A percentile compares a stretch with the other conserved stretches of the same genome.
These are phyloP conservation scores for Prionace glauca DNA, from an alignment of 2,797 vertebrate species.

Conservation along the genomic window DNA sequence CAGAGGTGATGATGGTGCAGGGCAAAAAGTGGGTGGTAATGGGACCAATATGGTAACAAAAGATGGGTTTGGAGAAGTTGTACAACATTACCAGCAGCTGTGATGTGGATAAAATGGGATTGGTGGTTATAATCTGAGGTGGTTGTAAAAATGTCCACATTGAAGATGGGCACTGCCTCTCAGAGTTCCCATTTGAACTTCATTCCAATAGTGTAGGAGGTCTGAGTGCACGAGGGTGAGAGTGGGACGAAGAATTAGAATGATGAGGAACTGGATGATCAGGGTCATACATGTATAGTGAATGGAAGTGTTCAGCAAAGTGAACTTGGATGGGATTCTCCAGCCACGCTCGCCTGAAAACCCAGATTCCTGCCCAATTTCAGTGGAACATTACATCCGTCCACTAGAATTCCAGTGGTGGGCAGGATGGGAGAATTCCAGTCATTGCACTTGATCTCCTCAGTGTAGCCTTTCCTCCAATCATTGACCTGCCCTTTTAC, in stretches of 20 bases:
- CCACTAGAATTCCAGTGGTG: too few relatives aligned
- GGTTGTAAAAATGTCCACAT: too few relatives aligned
- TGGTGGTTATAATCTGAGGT: not conserved
- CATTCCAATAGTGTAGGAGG: not conserved
- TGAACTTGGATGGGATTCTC: not conserved
- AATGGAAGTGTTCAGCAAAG: not conserved
- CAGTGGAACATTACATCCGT: too few relatives aligned
- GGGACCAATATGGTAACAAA: not conserved
- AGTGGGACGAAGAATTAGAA: not conserved
- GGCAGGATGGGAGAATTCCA: too few relatives aligned
- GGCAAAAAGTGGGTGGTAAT: too few relatives aligned
- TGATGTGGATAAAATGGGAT: too few relatives aligned
- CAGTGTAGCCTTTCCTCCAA: too few relatives aligned
- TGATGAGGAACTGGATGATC: too few relatives aligned
- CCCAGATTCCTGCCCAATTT: too few relatives aligned
- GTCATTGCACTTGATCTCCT: not conserved
- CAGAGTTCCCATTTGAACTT: not conserved
- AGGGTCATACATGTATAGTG: not conserved
- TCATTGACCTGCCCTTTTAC: not conserved
- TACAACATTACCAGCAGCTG: not conserved
- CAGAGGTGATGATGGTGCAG: not conserved
- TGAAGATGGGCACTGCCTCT: not conserved
- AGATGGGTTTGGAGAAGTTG: not conserved
- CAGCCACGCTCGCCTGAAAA: too few relatives aligned
- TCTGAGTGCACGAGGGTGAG: not conserved